Conservation (phyloP, 2,888 invertebrate genomes). For the Lasioglossum villosulum region DNA sequence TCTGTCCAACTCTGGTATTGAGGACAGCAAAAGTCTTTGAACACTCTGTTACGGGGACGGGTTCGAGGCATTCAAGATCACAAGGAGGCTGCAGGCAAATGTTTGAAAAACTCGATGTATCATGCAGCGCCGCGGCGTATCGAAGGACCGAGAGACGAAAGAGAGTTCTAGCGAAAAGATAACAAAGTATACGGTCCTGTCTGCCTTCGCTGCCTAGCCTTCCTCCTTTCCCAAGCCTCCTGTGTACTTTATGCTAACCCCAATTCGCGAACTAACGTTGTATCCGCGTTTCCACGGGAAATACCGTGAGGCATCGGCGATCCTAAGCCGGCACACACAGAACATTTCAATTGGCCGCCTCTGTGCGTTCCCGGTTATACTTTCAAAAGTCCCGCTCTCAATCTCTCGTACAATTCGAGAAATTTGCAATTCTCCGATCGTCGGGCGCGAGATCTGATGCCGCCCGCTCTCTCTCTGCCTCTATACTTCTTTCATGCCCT, state of each 20-base stretch:
- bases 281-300: conserved; percentile 30
- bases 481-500: conserved; percentile 28
- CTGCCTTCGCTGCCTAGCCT: conserved; percentile 23
- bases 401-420: conserved; percentile 49
- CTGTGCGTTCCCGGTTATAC: conserved; percentile 53
- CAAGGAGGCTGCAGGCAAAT: conserved; percentile 29
- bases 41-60: background rate
- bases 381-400: conserved; percentile 50
- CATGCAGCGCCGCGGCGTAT: background rate
- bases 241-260: conserved; percentile 66
- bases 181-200: conserved; percentile 65
- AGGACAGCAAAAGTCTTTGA: background rate
- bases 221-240: conserved; percentile 54
- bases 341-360: conserved; percentile 72
- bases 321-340: conserved; percentile 56
- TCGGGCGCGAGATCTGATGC: conserved; percentile 44
- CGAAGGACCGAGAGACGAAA: conserved; percentile 27
- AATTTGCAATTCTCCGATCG: conserved; percentile 75
- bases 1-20: background rate
- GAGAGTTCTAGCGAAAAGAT: conserved; percentile 29
- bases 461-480: conserved; percentile 7
- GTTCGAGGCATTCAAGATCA: conserved; percentile 5
- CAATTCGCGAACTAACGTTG: conserved; percentile 49
- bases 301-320: conserved; percentile 40
- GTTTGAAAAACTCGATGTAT: conserved; percentile 37